A percentile compares a stretch with the other conserved stretches of the same genome.
Evolutionary conservation across 2,888 invertebrate genomes (phyloP).

Genomic region (Chydorus sphaericus): DNA sequence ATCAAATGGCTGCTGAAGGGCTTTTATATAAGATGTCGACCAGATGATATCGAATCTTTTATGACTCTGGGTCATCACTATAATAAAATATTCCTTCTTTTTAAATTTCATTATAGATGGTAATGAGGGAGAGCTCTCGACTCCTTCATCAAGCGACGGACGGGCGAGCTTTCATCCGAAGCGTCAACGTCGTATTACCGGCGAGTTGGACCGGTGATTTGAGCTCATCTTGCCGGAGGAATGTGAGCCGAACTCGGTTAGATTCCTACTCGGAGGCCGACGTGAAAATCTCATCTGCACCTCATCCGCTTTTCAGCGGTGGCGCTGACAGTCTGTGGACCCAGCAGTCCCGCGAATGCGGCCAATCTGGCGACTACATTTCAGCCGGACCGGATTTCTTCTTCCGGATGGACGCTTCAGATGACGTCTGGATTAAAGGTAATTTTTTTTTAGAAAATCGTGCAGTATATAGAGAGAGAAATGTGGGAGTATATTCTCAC

Average conservation of each 20-base stretch:
- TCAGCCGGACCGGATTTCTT: constrained; percentile 29
- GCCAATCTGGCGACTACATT: constrained; percentile 41
- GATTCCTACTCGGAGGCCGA: constrained; percentile 34
- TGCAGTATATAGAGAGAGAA: too few species aligned
- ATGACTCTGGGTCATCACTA: too few species aligned
- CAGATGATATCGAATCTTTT: too few species aligned
- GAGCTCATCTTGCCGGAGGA: constrained; percentile 26
- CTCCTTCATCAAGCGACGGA: constrained; percentile 41
- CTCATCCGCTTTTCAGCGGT: constrained; percentile 36
- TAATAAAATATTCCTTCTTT: background rate
- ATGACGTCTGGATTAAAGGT: constrained; percentile 21
- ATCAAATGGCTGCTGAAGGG: too few species aligned
- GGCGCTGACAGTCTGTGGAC: constrained; percentile 40
- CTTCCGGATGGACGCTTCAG: constrained; percentile 16
- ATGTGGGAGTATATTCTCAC: too few species aligned
- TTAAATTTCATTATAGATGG: constrained; percentile 32
- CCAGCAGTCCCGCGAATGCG: constrained; percentile 44
- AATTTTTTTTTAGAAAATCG: too few species aligned
- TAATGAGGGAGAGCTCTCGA: constrained; percentile 39
- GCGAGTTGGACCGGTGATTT: constrained; percentile 38
- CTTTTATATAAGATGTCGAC: too few species aligned
- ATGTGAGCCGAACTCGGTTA: constrained; percentile 33
- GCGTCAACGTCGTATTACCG: constrained; percentile 43
- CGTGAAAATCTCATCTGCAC: constrained; percentile 33
- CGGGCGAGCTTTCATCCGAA: constrained; percentile 39